phyloP scores from a whole-genome alignment of 2,888 invertebrate species.

The Elmis aenea region DNA sequence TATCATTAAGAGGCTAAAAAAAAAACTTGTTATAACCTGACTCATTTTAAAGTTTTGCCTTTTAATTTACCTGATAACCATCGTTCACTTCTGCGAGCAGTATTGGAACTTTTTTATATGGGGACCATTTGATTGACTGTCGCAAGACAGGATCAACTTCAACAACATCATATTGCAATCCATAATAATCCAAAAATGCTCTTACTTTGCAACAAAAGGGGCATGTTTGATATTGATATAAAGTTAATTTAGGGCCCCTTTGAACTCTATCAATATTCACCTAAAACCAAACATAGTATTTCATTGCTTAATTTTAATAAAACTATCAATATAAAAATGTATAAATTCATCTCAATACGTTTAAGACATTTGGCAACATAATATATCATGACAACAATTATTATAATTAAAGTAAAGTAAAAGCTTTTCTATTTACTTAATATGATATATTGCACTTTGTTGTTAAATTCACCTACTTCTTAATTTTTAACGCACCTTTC shows the following conservation, averaged over 20 bases:
- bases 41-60: background rate
- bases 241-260: conserved; percentile 69
- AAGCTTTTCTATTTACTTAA: too few relatives aligned
- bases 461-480: too few relatives aligned
- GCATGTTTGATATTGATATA: conserved; percentile 96
- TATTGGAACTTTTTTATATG: conserved; percentile 93
- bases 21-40: background rate
- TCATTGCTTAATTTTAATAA: background rate
- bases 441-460: too few relatives aligned
- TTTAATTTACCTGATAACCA: conserved; percentile 60
- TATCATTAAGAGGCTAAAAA: conserved; percentile 81
- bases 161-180: conserved; percentile 90
- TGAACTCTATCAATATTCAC: conserved; percentile 60
- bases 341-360: background rate
- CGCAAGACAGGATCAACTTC: conserved; percentile 96
- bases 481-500: too few relatives aligned
- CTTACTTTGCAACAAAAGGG: conserved; percentile 96
- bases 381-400: too few relatives aligned
- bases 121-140: conserved; percentile 88
- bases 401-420: too few relatives aligned
- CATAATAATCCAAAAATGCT: conserved; percentile 85
- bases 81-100: conserved; percentile 68
- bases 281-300: conserved; percentile 50
- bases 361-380: too few relatives aligned
- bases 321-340: background rate